These are phyloP conservation scores for Drosophila ananassae DNA, from an alignment of 1,140 invertebrate species.

Conservation along the genomic window DNA sequence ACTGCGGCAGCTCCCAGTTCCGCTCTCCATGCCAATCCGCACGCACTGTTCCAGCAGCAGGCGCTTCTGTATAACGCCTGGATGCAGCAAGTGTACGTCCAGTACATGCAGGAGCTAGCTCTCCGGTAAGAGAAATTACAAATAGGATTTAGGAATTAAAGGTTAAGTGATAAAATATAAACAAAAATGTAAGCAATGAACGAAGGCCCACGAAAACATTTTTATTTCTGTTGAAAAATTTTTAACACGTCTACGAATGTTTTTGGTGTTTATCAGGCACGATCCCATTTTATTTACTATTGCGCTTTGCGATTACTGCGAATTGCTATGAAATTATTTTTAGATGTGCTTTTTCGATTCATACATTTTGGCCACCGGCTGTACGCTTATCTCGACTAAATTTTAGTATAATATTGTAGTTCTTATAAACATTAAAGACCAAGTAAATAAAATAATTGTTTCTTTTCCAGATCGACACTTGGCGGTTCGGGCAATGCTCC, in stretches of 20 bases:
- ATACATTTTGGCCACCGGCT: neutral
- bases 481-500: constrained; percentile 17
- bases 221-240: constrained; percentile 7
- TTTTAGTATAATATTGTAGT: neutral
- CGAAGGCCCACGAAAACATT: neutral
- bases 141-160: constrained; percentile 11
- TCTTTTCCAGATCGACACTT: constrained; percentile 14
- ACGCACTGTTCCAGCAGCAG: constrained; percentile 55
- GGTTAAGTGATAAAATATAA: neutral
- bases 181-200: neutral
- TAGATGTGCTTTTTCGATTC: neutral
- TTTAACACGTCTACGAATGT: neutral
- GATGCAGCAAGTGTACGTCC: constrained; percentile 94
- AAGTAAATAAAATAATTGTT: neutral
- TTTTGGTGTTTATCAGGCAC: constrained; percentile 22
- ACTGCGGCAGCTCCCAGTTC: constrained; percentile 2
- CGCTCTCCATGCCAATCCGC: constrained; percentile 12
- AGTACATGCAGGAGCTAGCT: constrained; percentile 94
- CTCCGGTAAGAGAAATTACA: constrained; percentile 86
- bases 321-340: neutral
- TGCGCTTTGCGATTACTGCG: neutral
- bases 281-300: constrained; percentile 1
- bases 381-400: neutral
- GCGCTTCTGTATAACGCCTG: constrained; percentile 83
- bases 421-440: neutral